Base-by-base conservation (phyloP, 2,888 invertebrate genomes). In the Amphipyra tragopoginis region DNA sequence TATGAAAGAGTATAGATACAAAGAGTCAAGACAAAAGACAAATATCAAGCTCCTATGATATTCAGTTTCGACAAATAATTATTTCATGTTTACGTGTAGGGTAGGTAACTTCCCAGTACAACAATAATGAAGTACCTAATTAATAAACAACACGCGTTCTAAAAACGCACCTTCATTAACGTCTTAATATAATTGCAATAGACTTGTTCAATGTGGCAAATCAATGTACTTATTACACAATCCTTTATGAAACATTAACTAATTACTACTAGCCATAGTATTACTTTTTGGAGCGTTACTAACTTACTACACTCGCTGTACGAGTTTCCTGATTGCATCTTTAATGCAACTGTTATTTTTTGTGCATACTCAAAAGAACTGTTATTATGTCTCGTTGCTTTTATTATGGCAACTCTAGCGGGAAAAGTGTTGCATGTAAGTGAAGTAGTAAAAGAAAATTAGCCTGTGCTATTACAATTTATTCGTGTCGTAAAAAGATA, bases 241-340 rank as follows among this genome's bases (percentile, higher is more conserved):
- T 65, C 2, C 5, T 48, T 62, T 51, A 56, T 49, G 26, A 69
- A 58, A 53, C 10, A 10, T 1, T 29, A 29, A 29, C 4, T 29
- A 21, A 21, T 21, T 4, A 2, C 29, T 5, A 15, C 14, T 54
- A 45, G 2, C 47, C 15, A 54, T 39, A 43, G 34, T 54, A 36
- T 9, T 39, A 51, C 45, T 36, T 63, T 70, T 52, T 56, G 40
- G 29, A 64, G 33, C 47, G 38, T 65, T 48, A 64, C n/a, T n/a
- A n/a, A n/a, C n/a, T n/a, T n/a, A n/a, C 49, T 42, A 43, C 34
- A 59, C 58, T 29, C 9, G 52, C 42, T 14, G 15, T 26, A 44
- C 70, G 15, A 39, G 56, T 72, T 59, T 11, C 13, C 45, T 33
- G 63, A 70, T 63, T 44, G 44, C 50, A 66, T 70, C 64, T 65